Evolutionary conservation across 2,888 invertebrate genomes (phyloP), one percentile per base, ranked within the genome.

Genomic region (Netelia melanura): DNA sequence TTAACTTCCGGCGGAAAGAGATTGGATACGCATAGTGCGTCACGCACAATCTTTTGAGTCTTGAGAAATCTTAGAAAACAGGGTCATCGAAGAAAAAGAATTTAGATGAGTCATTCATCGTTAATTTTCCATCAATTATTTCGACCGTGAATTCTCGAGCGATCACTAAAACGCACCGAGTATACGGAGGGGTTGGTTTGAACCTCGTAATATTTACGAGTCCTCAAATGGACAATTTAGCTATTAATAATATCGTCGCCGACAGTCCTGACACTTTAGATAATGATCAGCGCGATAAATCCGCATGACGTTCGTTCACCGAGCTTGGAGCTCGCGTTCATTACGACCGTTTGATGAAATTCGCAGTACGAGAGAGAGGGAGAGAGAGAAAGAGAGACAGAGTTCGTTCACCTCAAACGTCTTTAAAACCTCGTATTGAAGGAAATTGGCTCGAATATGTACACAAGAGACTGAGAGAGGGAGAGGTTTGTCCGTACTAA

Each of bases 291-390:
- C 48, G 48, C 25, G 52, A 70, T 17, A 74, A 54, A 79, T 83
- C 72, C 14, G 79, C 75, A 84, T 80, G 70, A 76, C 80, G 80
- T 76, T 84, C 65, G 81, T 81, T 81, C 77, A 64, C 38, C 38
- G 72, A 43, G 80, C 21, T 84, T 76, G 65, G 65, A 71, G 80
- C 80, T 71, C 64, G 76, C 65, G 11, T 14, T 84, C 80, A 76
- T 84, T 84, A 84, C 52, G 64, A 48, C 14, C 23, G 52, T 25
- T 68, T 77, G 70, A 70, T 78, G 78, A 62, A 52, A 78, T 78
- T 48, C 62, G 38, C 38, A 44, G 68, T 74, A 17, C 62, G 75
- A 38, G 75, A 64, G 30, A 64, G 38, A 38, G 38, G 0, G 38
- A 38, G 38, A 38, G 38, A 38, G 38, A 38, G 38, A 38, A 6